These are phyloP conservation scores for Conistra vaccinii DNA, from an alignment of 2,888 invertebrate species.

Conservation along the genomic window DNA sequence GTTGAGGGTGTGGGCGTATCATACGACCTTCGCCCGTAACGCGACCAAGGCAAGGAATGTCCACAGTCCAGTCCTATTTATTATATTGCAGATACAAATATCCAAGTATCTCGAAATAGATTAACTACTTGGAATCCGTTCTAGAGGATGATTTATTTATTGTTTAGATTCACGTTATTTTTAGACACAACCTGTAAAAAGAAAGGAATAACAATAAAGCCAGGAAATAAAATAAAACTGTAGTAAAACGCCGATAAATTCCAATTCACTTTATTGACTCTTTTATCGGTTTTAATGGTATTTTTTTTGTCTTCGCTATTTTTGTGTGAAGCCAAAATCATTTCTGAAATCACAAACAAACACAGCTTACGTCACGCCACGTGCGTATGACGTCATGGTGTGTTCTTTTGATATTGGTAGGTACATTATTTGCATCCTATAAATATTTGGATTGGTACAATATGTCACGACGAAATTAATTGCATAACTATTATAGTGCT, in stretches of 20 bases:
- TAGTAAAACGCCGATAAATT: slow-evolving; percentile 24
- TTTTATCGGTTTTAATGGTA: slow-evolving; percentile 3
- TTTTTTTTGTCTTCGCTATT: slow-evolving; percentile 8
- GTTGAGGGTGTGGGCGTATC: slow-evolving; percentile 77
- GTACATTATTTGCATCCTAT: background rate
- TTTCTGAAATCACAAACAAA: slow-evolving; percentile 34
- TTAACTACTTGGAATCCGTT: slow-evolving; percentile 58
- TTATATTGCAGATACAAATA: slow-evolving; percentile 71
- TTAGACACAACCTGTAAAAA: slow-evolving; percentile 13
- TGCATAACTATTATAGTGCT: slow-evolving; percentile 23
- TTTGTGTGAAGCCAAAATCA: slow-evolving; percentile 18
- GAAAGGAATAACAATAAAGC: slow-evolving; percentile 15
- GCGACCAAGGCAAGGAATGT: slow-evolving; percentile 80
- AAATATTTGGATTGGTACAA: slow-evolving; percentile 31
- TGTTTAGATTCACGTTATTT: slow-evolving; percentile 41
- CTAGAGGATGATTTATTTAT: slow-evolving; percentile 44
- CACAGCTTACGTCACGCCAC: slow-evolving; percentile 53
- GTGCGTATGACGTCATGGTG: slow-evolving; percentile 33
- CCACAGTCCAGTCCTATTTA: slow-evolving; percentile 73
- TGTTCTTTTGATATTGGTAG: slow-evolving; percentile 10
- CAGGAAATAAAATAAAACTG: slow-evolving; percentile 19
- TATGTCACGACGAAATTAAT: slow-evolving; percentile 21
- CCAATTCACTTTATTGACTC: slow-evolving; percentile 12
- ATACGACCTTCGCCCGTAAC: slow-evolving; percentile 77
- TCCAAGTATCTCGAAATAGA: slow-evolving; percentile 68